A percentile compares a stretch with the other conserved stretches of the same genome.
Evolutionary conservation across 2,797 vertebrate species (phyloP).

Genomic region (Gastrophryne carolinensis): DNA sequence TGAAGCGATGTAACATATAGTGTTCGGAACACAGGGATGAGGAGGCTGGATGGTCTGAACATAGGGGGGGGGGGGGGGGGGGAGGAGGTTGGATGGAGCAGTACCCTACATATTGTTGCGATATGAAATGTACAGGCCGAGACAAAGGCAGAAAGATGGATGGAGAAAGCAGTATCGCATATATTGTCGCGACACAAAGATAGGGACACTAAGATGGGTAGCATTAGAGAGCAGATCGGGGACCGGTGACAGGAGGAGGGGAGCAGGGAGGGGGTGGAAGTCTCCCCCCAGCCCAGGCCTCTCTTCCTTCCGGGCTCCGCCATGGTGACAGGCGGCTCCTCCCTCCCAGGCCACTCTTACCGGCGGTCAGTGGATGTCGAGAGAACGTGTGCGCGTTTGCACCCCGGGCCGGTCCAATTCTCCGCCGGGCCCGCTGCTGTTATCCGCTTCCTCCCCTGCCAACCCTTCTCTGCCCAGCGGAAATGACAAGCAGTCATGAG

Average conservation of each 20-base stretch:
- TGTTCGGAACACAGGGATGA: too few species aligned
- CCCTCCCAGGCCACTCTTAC: not conserved
- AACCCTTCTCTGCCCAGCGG: slow-evolving; percentile 38
- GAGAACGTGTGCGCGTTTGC: not conserved
- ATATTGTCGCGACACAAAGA: too few species aligned
- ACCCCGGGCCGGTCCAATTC: slow-evolving; percentile 1
- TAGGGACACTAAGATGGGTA: too few species aligned
- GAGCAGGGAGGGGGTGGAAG: not conserved
- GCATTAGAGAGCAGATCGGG: too few species aligned
- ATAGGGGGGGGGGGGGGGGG: too few species aligned
- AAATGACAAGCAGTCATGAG: slow-evolving; percentile 46
- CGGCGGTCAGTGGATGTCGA: not conserved
- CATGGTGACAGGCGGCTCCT: not conserved
- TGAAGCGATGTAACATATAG: too few species aligned
- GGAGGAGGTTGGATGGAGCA: too few species aligned
- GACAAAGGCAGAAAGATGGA: too few species aligned
- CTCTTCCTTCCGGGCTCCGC: not conserved
- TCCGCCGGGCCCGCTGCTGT: slow-evolving; percentile 21
- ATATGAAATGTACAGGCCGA: too few species aligned
- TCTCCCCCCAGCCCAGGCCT: not conserved
- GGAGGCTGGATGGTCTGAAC: too few species aligned
- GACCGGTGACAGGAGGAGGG: not conserved
- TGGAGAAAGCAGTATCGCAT: too few species aligned
- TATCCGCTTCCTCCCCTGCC: slow-evolving; percentile 40
- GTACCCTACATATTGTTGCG: too few species aligned